Conservation (phyloP, 1,140 invertebrate genomes). For the Akabosia matsudoensis region DNA sequence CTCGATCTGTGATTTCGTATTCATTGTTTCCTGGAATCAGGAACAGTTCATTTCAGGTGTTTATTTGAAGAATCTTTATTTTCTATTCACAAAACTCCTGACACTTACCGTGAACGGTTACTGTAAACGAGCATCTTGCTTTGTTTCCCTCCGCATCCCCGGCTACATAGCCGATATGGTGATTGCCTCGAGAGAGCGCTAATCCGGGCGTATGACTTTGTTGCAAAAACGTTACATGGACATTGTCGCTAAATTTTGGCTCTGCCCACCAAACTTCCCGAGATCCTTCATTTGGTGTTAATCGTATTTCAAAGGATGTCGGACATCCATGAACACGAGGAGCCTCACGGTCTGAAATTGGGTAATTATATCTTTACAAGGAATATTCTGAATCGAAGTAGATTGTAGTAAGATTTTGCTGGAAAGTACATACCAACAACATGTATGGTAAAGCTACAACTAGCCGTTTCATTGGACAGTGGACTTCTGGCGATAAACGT, state of each 20-base stretch:
- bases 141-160: conserved; percentile 61
- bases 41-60: not conserved
- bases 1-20: conserved; percentile 43
- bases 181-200: conserved; percentile 58
- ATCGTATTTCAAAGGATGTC: conserved; percentile 59
- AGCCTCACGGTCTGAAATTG: conserved; percentile 57
- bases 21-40: conserved; percentile 32
- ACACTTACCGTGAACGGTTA: conserved; percentile 59
- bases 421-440: conserved; percentile 60
- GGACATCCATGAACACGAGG: conserved; percentile 62
- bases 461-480: conserved; percentile 56
- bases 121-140: conserved; percentile 62
- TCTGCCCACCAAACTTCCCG: conserved; percentile 65
- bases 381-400: too few relatives aligned
- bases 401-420: too few relatives aligned
- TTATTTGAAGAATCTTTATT: not conserved
- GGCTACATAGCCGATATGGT: conserved; percentile 63
- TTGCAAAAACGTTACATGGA: conserved; percentile 48
- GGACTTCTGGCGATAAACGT: conserved; percentile 61
- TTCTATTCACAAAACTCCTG: too few relatives aligned
- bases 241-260: conserved; percentile 64
- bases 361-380: not conserved
- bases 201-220: conserved; percentile 55
- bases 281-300: conserved; percentile 57
- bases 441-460: conserved; percentile 62